A percentile compares a stretch with the other conserved stretches of the same genome.
Evolutionary conservation across 2,888 invertebrate species (phyloP).

Genomic region (Diarsia brunnea): DNA sequence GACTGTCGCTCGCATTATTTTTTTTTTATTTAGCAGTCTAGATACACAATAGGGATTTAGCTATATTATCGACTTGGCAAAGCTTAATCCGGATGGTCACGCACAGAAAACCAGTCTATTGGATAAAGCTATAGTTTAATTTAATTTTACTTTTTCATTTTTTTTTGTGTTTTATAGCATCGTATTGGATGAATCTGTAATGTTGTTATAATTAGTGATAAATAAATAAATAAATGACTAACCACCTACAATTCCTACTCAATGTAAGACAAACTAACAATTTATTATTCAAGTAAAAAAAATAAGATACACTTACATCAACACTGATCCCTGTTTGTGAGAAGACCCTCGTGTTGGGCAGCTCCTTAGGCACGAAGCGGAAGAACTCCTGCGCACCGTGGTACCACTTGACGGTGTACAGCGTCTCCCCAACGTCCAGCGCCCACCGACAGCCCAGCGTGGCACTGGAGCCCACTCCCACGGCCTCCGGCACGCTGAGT

Average conservation of each 20-base stretch:
- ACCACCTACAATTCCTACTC: no score
- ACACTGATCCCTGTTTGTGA: constrained; percentile 92
- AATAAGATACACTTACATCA: constrained; percentile 91
- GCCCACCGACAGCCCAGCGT: constrained; percentile 94
- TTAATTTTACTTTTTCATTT: no score
- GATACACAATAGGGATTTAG: background rate
- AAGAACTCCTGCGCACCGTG: constrained; percentile 95
- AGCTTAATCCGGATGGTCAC: constrained; percentile 4
- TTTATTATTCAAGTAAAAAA: background rate
- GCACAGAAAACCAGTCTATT: background rate
- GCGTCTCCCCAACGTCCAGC: constrained; percentile 92
- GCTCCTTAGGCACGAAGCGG: constrained; percentile 95
- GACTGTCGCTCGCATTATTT: background rate
- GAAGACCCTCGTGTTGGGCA: constrained; percentile 94
- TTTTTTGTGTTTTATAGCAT: no score
- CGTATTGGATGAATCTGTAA: no score
- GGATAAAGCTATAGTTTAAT: no score
- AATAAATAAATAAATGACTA: no score
- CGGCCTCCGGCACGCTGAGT: constrained; percentile 93
- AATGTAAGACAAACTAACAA: no score
- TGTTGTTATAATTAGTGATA: no score
- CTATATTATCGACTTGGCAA: background rate
- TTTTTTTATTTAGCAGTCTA: constrained; percentile 8
- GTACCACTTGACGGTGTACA: constrained; percentile 96
- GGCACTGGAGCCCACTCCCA: constrained; percentile 93